Evolutionary conservation across 2,888 invertebrate genomes (phyloP).

Genomic region (Drosophila pseudotakahashii): DNA sequence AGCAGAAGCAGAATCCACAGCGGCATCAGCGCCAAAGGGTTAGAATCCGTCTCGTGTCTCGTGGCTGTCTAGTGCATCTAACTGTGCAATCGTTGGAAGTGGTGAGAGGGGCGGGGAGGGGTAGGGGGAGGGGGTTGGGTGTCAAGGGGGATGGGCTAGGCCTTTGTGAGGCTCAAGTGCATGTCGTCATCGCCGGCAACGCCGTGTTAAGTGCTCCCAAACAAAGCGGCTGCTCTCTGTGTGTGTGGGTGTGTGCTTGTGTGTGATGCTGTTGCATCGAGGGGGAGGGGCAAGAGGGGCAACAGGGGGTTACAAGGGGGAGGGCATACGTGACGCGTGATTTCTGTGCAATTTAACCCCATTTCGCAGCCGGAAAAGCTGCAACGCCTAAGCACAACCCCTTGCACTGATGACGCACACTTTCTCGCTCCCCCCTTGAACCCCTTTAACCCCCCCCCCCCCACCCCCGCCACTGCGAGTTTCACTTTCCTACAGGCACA

Average conservation of each 20-base stretch:
- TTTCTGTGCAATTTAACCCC: constrained; percentile 81
- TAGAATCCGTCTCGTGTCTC: constrained; percentile 61
- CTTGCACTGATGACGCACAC: constrained; percentile 32
- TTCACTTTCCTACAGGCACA: constrained; percentile 4
- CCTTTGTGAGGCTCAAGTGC: constrained; percentile 82
- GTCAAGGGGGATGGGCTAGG: constrained; percentile 19
- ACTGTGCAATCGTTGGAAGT: constrained; percentile 57
- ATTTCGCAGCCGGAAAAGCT: constrained; percentile 60
- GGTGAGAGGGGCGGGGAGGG: constrained; percentile 10
- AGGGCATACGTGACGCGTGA: constrained; percentile 49
- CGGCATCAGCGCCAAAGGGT: constrained; percentile 18
- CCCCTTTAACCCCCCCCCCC: neutral
- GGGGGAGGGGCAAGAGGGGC: neutral
- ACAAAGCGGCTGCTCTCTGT: constrained; percentile 59
- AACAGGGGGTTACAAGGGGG: neutral
- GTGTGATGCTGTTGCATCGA: constrained; percentile 11
- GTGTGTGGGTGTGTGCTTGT: neutral
- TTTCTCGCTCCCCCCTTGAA: neutral
- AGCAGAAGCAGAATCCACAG: too few species aligned
- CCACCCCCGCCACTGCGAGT: neutral
- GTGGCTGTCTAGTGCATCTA: constrained; percentile 80
- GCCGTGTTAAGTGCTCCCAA: constrained; percentile 81
- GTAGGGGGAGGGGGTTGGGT: constrained; percentile 7
- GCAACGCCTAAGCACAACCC: constrained; percentile 43
- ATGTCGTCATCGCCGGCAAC: constrained; percentile 80